Evolutionary conservation across 2,888 invertebrate species (phyloP).

Genomic region (Deilephila porcellus): DNA sequence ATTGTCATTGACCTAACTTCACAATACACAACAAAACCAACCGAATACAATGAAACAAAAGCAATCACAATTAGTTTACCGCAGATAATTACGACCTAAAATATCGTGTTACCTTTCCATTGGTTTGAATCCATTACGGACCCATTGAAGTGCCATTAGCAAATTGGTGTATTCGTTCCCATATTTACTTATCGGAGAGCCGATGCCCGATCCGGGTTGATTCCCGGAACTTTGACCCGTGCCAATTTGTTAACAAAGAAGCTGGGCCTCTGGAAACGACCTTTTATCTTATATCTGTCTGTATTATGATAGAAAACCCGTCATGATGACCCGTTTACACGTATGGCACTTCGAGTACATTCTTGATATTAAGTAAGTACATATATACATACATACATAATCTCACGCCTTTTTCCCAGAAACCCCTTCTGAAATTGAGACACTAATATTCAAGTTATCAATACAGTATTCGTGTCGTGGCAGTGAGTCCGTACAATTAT

Average conservation of each 20-base stretch:
- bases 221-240: neutral
- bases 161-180: constrained; percentile 31
- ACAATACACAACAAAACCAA: neutral
- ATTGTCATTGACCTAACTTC: neutral
- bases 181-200: constrained; percentile 27
- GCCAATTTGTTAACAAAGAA: neutral
- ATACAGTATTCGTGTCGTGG: too few species aligned
- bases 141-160: constrained; percentile 37
- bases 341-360: too few species aligned
- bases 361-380: too few species aligned
- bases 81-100: neutral
- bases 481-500: too few species aligned
- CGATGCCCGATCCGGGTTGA: neutral
- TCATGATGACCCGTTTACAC: too few species aligned
- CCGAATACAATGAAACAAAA: neutral
- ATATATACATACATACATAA: too few species aligned
- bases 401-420: too few species aligned
- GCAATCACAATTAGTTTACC: neutral
- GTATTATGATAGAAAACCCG: too few species aligned
- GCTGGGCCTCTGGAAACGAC: neutral
- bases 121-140: constrained; percentile 38
- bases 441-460: too few species aligned
- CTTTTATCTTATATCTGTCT: neutral
- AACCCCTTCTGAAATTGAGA: too few species aligned
- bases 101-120: constrained; percentile 33